phyloP scores from a whole-genome alignment of 2,888 invertebrate genomes.

The Heliconius ethilla region DNA sequence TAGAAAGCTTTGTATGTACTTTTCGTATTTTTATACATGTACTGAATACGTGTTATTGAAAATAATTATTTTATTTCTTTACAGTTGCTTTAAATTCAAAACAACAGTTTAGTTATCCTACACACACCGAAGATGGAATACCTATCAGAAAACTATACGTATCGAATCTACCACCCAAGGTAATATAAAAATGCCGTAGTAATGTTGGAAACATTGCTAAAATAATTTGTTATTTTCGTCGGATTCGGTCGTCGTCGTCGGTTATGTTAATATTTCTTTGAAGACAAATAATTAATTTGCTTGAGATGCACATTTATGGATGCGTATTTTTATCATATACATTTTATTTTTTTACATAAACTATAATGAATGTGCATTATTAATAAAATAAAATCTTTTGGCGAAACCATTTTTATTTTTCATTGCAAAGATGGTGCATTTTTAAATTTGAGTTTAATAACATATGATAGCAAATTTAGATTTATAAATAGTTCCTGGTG shows the following conservation, averaged over 20 bases:
- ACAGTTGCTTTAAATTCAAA: constrained; percentile 63
- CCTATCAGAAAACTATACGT: constrained; percentile 83
- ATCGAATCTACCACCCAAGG: constrained; percentile 81
- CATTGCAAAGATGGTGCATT: neutral
- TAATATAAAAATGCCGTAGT: constrained; percentile 50
- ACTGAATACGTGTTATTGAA: neutral
- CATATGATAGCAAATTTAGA: neutral
- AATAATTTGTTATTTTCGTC: neutral
- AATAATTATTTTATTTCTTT: constrained; percentile 47
- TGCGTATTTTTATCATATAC: neutral
- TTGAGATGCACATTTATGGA: neutral
- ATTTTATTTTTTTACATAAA: neutral
- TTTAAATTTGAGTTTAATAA: neutral
- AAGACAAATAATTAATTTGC: neutral
- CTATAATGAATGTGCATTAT: neutral
- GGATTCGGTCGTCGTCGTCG: too few relatives aligned
- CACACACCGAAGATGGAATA: constrained; percentile 81
- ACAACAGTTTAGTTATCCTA: constrained; percentile 63
- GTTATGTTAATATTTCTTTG: neutral
- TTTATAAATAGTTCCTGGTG: neutral
- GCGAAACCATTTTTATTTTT: neutral
- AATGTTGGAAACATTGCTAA: neutral
- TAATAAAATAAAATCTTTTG: neutral
- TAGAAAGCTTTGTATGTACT: constrained; percentile 65
- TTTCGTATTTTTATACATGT: constrained; percentile 4